phyloP scores from a whole-genome alignment of 2,888 invertebrate genomes.

The Trypoxylon attenuatum region DNA sequence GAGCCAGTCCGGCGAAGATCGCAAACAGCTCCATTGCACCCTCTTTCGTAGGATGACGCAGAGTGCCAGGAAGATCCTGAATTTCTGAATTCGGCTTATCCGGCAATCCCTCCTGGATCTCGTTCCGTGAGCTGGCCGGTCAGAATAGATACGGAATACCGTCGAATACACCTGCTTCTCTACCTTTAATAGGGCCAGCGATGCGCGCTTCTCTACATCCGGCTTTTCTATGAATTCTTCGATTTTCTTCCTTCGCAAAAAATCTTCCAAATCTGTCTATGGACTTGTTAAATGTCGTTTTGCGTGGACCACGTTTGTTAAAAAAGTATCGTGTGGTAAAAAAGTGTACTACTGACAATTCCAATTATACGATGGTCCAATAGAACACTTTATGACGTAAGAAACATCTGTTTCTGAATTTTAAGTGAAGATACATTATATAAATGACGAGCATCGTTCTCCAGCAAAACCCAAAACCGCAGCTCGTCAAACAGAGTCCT shows the following conservation, averaged over 20 bases:
- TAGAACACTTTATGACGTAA: no score
- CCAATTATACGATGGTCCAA: no score
- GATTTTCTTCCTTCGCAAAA: neutral
- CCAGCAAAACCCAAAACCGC: no score
- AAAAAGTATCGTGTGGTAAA: no score
- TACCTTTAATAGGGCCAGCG: slow-evolving; percentile 3
- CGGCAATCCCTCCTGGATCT: slow-evolving; percentile 53
- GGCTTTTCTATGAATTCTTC: neutral
- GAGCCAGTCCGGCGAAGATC: slow-evolving; percentile 3
- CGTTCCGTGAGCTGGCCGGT: slow-evolving; percentile 33
- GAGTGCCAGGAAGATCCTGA: slow-evolving; percentile 26
- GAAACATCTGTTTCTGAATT: no score
- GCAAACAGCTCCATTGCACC: neutral
- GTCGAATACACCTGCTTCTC: slow-evolving; percentile 37
- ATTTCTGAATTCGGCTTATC: slow-evolving; percentile 53
- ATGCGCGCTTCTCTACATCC: slow-evolving; percentile 2
- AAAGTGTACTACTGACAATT: no score
- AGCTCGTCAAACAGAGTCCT: no score
- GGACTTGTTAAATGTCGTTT: neutral
- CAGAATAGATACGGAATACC: slow-evolving; percentile 14
- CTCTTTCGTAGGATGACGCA: slow-evolving; percentile 13
- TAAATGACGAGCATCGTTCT: no score
- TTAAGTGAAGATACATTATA: no score
- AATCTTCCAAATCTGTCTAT: neutral
- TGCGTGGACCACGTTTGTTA: no score